Evolutionary conservation across 1,140 invertebrate genomes (phyloP), one percentile per base, ranked within the genome.

Genomic region (Dendroctonus valens): DNA sequence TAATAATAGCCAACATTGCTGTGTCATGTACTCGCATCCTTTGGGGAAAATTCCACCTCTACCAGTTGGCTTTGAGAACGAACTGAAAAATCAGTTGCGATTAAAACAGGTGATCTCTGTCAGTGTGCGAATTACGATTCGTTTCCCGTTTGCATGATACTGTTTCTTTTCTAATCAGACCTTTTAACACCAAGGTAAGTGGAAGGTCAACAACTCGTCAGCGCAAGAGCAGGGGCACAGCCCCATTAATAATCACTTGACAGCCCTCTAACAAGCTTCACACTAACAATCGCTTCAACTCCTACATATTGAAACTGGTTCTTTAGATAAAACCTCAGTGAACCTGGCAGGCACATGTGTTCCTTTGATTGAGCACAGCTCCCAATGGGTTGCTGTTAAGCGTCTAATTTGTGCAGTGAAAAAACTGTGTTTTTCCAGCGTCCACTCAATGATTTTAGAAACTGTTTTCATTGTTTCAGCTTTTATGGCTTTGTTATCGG

Each of bases 31-130:
- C 39, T 52, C 61, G 26, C 64, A 66, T 59, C 64, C 64, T 40
- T 37, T 66, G 38, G 54, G 55, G n/a, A 66, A 59, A 59, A 52
- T 59, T 59, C 64, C 64, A 39, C 52, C 53, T 40, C 37, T 64
- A 9, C 61, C 61, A 55, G 41, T 42, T 55, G 41, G 48, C n/a
- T 46, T 48, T 64, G 42, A 64, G 26, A 49, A 3, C 40, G 61
- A 64, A 15, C 53, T 64, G 7, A 64, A 57, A 46, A 64, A 64
- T 49, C 55, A 44, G 53, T 64, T 64, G 42, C 48, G 15, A 40
- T 55, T 57, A 40, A 64, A 64, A 64, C 55, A 64, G 61, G 61
- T 64, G 61, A 64, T 12, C 14, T 52, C 7, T 49, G 26, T 15
- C 11, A 40, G 53, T 55, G 9, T 39, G 41, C 15, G 38, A 15